A percentile compares a stretch with the other conserved stretches of the same genome.
Conservation (phyloP, 2,888 invertebrate genomes). For the Lampropteryx suffumata region DNA sequence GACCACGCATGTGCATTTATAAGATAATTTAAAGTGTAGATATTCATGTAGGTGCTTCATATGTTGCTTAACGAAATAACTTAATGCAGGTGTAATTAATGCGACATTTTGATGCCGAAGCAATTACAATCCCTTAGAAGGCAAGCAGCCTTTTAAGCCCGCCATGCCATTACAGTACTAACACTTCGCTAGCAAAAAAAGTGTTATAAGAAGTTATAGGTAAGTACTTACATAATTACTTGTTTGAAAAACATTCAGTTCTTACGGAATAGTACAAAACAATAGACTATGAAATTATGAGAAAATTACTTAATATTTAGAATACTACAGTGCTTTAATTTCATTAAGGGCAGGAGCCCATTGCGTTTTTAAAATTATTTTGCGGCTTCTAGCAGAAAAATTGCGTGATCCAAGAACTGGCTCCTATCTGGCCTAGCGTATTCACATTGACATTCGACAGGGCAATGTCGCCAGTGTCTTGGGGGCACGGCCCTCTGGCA, state of each 20-base stretch:
- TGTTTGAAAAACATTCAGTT: conserved; percentile 8
- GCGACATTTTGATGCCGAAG: conserved; percentile 25
- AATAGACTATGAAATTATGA: too few relatives aligned
- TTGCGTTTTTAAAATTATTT: too few relatives aligned
- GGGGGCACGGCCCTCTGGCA: too few relatives aligned
- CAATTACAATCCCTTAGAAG: conserved; percentile 31
- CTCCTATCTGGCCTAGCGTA: too few relatives aligned
- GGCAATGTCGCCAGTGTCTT: too few relatives aligned
- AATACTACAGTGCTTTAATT: too few relatives aligned
- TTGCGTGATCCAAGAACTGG: too few relatives aligned
- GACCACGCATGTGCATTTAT: too few relatives aligned
- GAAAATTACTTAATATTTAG: too few relatives aligned
- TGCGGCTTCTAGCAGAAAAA: too few relatives aligned
- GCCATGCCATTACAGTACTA: conserved; percentile 13
- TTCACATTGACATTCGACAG: too few relatives aligned
- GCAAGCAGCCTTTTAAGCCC: conserved; percentile 20
- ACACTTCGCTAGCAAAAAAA: conserved; percentile 24
- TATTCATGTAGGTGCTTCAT: conserved; percentile 2
- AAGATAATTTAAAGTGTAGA: background rate
- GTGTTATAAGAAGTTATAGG: conserved; percentile 20
- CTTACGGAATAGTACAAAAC: background rate
- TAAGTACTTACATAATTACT: conserved; percentile 13
- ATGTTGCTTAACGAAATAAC: conserved; percentile 16
- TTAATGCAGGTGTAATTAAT: conserved; percentile 24
- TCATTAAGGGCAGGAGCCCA: too few relatives aligned